Evolutionary conservation across 1,140 invertebrate species (phyloP).

Genomic region (Apocrypta bakeri): DNA sequence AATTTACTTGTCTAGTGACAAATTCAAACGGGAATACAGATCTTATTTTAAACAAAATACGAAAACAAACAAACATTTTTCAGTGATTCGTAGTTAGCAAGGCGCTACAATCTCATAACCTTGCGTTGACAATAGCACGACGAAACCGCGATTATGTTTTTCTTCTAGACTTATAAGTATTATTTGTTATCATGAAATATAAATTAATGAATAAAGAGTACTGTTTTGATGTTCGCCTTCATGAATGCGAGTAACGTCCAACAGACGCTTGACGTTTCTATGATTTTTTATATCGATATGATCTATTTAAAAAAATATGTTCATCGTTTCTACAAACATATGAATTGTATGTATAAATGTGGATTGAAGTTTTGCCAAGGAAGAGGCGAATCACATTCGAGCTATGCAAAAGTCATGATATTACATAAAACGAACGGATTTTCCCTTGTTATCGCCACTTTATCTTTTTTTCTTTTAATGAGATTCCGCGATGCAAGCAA

Average conservation of each 20-base stretch:
- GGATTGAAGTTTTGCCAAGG: background rate
- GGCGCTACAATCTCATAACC: background rate
- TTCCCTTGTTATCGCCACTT: conserved; percentile 18
- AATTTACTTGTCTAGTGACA: background rate
- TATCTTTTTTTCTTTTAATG: too few species aligned
- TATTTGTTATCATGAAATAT: conserved; percentile 38
- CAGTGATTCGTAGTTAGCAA: background rate
- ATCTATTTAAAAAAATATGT: conserved; percentile 35
- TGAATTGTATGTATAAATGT: conserved; percentile 17
- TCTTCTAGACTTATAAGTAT: conserved; percentile 16
- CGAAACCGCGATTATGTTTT: conserved; percentile 14
- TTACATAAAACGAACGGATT: background rate
- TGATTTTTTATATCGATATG: conserved; percentile 31
- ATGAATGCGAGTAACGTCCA: conserved; percentile 2
- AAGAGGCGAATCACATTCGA: background rate
- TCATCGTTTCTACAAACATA: conserved; percentile 14
- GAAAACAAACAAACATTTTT: conserved; percentile 10
- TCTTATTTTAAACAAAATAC: conserved; percentile 7
- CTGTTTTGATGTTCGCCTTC: conserved; percentile 21
- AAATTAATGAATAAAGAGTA: conserved; percentile 45
- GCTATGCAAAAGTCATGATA: background rate
- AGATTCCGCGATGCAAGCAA: background rate
- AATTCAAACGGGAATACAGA: background rate
- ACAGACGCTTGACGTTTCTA: background rate
- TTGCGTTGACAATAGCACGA: conserved; percentile 2